These are phyloP conservation scores for Myotis planiceps DNA, from an alignment of 2,797 vertebrate genomes.

Conservation along the genomic window DNA sequence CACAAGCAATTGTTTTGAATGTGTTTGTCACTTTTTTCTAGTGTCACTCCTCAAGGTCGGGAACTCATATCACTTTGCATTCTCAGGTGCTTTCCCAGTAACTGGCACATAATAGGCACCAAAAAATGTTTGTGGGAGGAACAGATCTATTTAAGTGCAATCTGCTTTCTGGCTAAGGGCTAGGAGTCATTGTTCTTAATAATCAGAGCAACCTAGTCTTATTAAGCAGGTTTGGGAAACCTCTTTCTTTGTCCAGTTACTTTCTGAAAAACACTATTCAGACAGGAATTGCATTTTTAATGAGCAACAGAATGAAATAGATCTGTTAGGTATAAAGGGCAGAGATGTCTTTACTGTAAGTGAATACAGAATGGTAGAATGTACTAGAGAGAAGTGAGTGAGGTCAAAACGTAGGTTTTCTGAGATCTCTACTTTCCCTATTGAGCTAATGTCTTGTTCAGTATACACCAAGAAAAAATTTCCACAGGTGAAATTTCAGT, in stretches of 20 bases:
- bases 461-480: background rate
- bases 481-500: background rate
- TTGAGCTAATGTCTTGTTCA: background rate
- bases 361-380: background rate
- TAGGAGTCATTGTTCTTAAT: background rate
- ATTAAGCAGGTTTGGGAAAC: background rate
- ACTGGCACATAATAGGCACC: accelerated
- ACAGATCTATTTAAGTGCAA: background rate
- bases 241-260: background rate
- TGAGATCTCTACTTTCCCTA: background rate
- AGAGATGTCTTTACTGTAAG: background rate
- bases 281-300: background rate
- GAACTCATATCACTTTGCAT: background rate
- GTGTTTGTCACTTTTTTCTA: background rate
- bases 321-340: background rate
- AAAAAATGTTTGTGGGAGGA: background rate
- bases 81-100: background rate
- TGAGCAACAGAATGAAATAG: accelerated
- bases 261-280: background rate
- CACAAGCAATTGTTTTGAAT: background rate
- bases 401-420: background rate
- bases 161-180: background rate
- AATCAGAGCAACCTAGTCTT: background rate
- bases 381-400: background rate
- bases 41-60: background rate